Evolutionary conservation across 2,797 vertebrate species (phyloP).

Genomic region (Morelia viridis): DNA sequence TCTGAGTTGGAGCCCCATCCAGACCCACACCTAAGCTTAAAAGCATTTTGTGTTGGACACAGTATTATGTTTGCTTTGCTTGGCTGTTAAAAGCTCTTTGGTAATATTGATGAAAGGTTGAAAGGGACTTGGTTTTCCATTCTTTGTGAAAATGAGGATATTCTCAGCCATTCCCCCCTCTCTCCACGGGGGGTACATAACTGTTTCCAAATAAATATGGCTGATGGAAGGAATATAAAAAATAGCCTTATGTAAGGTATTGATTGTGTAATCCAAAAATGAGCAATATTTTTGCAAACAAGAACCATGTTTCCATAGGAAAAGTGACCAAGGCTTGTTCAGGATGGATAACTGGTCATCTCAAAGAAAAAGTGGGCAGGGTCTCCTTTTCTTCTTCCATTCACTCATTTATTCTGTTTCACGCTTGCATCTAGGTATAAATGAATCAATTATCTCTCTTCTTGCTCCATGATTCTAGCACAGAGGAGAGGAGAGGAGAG

Average conservation of each 20-base stretch:
- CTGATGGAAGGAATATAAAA: background rate
- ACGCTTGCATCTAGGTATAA: background rate
- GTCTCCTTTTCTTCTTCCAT: background rate
- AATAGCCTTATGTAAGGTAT: background rate
- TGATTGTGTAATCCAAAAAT: background rate
- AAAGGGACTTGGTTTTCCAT: background rate
- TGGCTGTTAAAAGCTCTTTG: slow-evolving; percentile 59
- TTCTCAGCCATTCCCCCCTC: background rate
- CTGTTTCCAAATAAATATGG: background rate
- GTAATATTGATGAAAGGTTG: slow-evolving; percentile 33
- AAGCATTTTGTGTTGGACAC: slow-evolving; percentile 50
- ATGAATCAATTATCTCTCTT: background rate
- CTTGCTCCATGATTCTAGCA: background rate
- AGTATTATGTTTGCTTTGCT: slow-evolving; percentile 53
- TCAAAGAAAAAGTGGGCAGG: background rate
- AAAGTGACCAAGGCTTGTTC: background rate
- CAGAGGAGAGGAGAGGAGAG: no score
- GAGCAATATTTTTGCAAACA: background rate
- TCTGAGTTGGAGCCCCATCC: slow-evolving; percentile 59
- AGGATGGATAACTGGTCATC: background rate
- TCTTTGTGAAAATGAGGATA: background rate
- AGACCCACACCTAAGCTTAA: slow-evolving; percentile 61
- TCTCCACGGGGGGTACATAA: background rate
- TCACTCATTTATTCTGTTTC: background rate
- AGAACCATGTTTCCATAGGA: background rate